phyloP scores from a whole-genome alignment of 2,888 invertebrate species.

The Himalopsyche kuldschensis region DNA sequence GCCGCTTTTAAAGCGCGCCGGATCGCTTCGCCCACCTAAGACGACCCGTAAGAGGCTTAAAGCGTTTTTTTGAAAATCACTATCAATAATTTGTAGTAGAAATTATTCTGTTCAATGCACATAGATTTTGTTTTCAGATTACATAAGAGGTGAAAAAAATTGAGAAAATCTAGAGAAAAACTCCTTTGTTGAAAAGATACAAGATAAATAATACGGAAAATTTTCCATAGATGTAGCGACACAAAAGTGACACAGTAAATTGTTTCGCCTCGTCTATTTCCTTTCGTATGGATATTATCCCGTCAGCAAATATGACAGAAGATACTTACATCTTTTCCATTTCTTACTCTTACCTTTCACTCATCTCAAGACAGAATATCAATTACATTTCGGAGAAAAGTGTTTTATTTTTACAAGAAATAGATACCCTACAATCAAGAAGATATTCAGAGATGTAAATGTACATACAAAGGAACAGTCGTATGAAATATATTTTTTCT shows the following conservation, averaged over 20 bases:
- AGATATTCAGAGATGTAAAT: neutral
- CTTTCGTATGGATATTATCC: neutral
- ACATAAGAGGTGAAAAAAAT: neutral
- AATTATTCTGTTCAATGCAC: neutral
- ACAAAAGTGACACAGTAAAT: neutral
- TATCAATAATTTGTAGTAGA: too few relatives aligned
- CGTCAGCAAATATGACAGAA: neutral
- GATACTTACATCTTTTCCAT: neutral
- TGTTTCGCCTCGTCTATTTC: neutral
- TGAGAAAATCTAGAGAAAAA: too few relatives aligned
- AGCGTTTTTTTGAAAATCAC: too few relatives aligned
- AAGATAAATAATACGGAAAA: neutral
- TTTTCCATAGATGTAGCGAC: neutral
- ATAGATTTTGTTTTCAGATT: neutral
- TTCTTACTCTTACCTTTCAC: neutral
- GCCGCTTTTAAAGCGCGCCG: too few relatives aligned
- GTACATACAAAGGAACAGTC: neutral
- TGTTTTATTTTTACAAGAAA: neutral
- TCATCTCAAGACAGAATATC: neutral
- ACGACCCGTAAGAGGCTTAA: too few relatives aligned
- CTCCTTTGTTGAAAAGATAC: too few relatives aligned
- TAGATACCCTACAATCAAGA: neutral
- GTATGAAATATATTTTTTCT: too few relatives aligned
- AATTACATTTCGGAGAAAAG: neutral
- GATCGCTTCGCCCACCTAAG: too few relatives aligned